Conservation (phyloP, 2,888 invertebrate species). For the Polia nebulosa region DNA sequence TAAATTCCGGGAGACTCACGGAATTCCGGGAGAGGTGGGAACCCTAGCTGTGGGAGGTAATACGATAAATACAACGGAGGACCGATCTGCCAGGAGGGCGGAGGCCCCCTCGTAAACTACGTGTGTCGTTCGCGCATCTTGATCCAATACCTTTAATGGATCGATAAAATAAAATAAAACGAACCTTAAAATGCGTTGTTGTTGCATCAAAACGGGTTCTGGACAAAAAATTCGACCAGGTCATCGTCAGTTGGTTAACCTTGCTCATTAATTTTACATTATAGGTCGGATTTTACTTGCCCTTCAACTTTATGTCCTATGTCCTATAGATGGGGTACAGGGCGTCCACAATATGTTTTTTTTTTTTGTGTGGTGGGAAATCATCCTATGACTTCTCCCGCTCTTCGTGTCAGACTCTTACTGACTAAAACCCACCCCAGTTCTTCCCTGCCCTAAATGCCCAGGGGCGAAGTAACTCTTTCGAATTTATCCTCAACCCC, state of each 20-base stretch:
- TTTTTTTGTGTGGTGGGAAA: too few species aligned
- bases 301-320: too few species aligned
- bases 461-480: too few species aligned
- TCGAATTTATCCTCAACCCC: too few species aligned
- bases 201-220: slow-evolving; percentile 7
- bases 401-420: too few species aligned
- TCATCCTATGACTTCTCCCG: too few species aligned
- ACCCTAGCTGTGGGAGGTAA: slow-evolving; percentile 13
- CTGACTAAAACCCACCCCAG: too few species aligned
- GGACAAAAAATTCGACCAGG: neutral
- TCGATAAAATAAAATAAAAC: slow-evolving; percentile 41
- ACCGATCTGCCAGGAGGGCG: slow-evolving; percentile 16
- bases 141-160: slow-evolving; percentile 19
- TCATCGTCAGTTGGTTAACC: slow-evolving; percentile 30
- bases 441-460: too few species aligned
- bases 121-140: slow-evolving; percentile 34
- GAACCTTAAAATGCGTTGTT: slow-evolving; percentile 20
- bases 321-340: too few species aligned
- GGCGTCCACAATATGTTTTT: too few species aligned
- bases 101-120: slow-evolving; percentile 49
- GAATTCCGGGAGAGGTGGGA: neutral
- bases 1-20: too few species aligned
- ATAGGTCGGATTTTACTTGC: neutral
- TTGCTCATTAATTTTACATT: slow-evolving; percentile 17
- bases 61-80: slow-evolving; percentile 49